phyloP scores from a whole-genome alignment of 2,113 vertebrate species.

The Pomatostomus ruficeps region DNA sequence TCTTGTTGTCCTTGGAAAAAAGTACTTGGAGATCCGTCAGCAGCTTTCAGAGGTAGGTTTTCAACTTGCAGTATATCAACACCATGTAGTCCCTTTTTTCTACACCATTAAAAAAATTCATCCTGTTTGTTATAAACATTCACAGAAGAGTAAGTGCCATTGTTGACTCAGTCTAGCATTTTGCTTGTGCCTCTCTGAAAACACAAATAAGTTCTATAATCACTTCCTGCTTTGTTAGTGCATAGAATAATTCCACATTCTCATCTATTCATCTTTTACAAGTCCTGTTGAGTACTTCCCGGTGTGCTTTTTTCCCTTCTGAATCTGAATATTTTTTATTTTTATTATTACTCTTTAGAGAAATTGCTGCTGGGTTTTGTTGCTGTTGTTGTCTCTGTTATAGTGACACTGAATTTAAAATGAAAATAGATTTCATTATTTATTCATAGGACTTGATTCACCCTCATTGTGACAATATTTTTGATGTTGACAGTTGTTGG shows the following conservation, averaged over 20 bases:
- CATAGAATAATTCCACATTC: neutral
- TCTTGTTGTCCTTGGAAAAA: neutral
- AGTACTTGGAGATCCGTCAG: neutral
- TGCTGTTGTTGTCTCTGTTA: neutral
- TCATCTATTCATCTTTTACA: neutral
- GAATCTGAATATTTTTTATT: constrained; percentile 26
- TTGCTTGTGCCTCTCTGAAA: neutral
- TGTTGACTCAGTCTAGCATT: neutral
- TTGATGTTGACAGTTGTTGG: constrained; percentile 23
- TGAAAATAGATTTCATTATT: constrained; percentile 44
- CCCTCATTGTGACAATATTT: constrained; percentile 37
- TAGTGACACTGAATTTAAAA: constrained; percentile 13
- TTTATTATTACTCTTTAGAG: constrained; percentile 18
- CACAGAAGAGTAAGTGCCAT: neutral
- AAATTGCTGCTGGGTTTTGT: neutral
- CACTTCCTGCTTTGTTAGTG: neutral
- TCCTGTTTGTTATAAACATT: neutral
- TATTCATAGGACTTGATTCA: constrained; percentile 56
- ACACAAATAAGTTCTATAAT: neutral
- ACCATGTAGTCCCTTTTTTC: neutral
- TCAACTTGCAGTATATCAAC: neutral
- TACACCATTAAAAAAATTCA: neutral
- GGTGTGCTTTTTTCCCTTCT: neutral
- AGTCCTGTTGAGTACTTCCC: neutral
- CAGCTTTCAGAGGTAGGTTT: fast-evolving